A percentile compares a stretch with the other conserved stretches of the same genome.
Conservation (phyloP, 2,888 invertebrate genomes). For the Caenorhabditis drosophilae region DNA sequence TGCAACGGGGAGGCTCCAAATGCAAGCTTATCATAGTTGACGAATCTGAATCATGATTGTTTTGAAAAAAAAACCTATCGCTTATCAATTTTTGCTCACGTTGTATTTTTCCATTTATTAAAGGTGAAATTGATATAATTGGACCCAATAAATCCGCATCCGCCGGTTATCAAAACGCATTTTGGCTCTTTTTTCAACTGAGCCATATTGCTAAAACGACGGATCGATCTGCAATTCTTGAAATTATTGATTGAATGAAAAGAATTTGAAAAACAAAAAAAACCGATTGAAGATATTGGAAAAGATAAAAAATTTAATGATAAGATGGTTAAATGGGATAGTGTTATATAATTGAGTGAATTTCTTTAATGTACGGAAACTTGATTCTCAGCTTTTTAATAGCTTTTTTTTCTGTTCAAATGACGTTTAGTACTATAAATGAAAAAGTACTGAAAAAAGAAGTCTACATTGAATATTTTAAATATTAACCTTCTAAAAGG, state of each 20-base stretch:
- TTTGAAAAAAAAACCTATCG: constrained; percentile 4
- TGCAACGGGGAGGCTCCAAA: constrained; percentile 58
- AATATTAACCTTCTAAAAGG: no score
- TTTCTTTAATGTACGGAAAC: no score
- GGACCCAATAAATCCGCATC: constrained; percentile 68
- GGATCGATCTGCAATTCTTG: neutral
- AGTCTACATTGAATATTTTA: no score
- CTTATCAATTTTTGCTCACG: constrained; percentile 42
- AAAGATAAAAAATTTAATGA: constrained; percentile 1
- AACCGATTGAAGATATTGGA: constrained; percentile 6
- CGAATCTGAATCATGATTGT: constrained; percentile 43
- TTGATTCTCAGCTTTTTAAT: no score
- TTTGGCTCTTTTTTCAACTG: constrained; percentile 43
- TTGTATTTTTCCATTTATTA: constrained; percentile 59
- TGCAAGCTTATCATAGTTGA: constrained; percentile 66
- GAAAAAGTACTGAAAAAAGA: no score
- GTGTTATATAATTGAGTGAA: no score
- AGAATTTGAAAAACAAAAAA: constrained; percentile 5
- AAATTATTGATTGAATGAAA: neutral
- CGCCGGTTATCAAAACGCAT: constrained; percentile 65
- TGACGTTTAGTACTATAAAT: no score
- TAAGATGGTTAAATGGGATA: no score
- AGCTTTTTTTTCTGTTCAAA: no score
- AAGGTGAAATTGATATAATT: constrained; percentile 66
- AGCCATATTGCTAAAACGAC: constrained; percentile 22